Percentiles rank a stretch among this genome's conserved stretches.
phyloP scores from a whole-genome alignment of 1,140 invertebrate species.

The Lerema accius region DNA sequence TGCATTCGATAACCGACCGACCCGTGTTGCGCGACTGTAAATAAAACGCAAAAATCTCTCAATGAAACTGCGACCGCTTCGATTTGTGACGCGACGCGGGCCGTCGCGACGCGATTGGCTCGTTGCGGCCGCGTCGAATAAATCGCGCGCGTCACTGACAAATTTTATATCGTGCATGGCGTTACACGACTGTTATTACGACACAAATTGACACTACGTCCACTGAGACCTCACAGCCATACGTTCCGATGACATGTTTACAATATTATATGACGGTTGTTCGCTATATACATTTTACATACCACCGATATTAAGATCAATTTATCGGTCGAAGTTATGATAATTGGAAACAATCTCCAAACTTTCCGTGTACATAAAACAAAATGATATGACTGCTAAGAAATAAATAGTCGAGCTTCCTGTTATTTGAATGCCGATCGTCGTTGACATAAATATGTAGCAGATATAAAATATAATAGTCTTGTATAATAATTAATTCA shows the following conservation, averaged over 20 bases:
- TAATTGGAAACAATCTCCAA: constrained; percentile 21
- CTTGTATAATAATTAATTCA: constrained; percentile 25
- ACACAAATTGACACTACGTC: constrained; percentile 26
- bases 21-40: constrained; percentile 47
- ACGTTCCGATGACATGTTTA: constrained; percentile 22
- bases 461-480: constrained; percentile 21
- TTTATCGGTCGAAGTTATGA: constrained; percentile 28
- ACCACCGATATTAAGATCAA: constrained; percentile 18
- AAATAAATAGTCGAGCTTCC: constrained; percentile 30
- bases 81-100: constrained; percentile 39
- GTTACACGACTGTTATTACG: constrained; percentile 26
- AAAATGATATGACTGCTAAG: constrained; percentile 27
- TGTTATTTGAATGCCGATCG: constrained; percentile 12
- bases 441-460: constrained; percentile 30
- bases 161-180: constrained; percentile 39
- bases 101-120: constrained; percentile 11
- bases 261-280: constrained; percentile 19
- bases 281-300: constrained; percentile 4
- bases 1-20: constrained; percentile 52
- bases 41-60: constrained; percentile 52
- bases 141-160: constrained; percentile 35
- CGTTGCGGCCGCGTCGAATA: constrained; percentile 30
- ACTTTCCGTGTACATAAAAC: constrained; percentile 18
- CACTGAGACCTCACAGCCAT: constrained; percentile 20
- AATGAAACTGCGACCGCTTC: constrained; percentile 44